Base-by-base conservation (phyloP, 2,888 invertebrate genomes). In the Spilosoma lubricipeda region DNA sequence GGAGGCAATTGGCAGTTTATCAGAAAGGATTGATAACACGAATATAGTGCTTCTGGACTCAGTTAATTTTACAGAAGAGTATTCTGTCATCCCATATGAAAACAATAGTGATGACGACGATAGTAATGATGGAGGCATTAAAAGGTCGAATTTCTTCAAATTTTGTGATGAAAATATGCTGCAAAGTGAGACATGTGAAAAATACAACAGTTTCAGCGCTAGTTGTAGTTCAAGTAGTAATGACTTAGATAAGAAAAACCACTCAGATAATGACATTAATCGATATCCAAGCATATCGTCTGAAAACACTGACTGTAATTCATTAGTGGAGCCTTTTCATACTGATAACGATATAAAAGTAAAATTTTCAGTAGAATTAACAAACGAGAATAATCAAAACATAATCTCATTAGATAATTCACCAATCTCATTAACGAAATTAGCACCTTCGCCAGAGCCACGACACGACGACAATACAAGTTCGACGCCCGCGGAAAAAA, bases 101-200 rank as follows among this genome's bases (percentile, higher is more conserved):
- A 90, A 86, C 78, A 89, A 88, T 80, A 90, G 87, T 82, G 88
- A 89, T 82, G 88, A 89, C 69, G 90, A 90, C 69, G 90, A 87
- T 76, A 90, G 82, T 72, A 89, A 85, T 74, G 90, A 91, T 70
- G 89, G 85, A 80, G 86, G 77, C 27, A 74, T 78, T 7, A 87
- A 84, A 80, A 89, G 85, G 73, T 89, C 92, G 0, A 88, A 90
- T 77, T 91, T 93, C 83, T 90, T 90, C 67, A 92, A 92, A 75
- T 94, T 92, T 88, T 92, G 93, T 80, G 93, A 95, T 77, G 88
- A 93, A 88, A 95, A 94, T 87, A 95, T 95, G 95, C 90, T 95
- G 45, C 93, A 90, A 88, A 95, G 95, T 86, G 95, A 95, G 89
- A 93, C 92, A 39, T 93, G 93, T 85, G 92, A 94, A 86, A 89